These are phyloP conservation scores for Nothocercus nigrocapillus DNA, from an alignment of 2,113 vertebrate species.

Conservation along the genomic window DNA sequence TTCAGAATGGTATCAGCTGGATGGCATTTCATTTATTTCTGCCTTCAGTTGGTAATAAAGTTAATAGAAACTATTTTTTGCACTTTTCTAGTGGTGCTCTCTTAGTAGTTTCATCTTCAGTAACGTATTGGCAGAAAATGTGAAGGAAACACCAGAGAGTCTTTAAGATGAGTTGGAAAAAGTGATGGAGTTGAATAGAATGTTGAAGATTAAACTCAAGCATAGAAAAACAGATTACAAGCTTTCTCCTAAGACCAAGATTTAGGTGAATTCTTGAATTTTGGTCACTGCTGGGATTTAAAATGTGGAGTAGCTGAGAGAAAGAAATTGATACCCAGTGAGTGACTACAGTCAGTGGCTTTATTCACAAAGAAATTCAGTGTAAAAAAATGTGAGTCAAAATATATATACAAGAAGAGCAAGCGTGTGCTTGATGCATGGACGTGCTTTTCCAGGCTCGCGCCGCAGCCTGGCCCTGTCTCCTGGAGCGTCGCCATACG, in stretches of 20 bases:
- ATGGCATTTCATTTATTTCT: background rate
- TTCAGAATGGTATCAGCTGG: background rate
- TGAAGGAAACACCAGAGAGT: background rate
- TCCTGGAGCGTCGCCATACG: rapidly evolving
- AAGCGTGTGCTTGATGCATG: rapidly evolving
- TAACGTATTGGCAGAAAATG: background rate
- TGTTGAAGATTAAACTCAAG: background rate
- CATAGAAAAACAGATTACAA: background rate
- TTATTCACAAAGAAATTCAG: background rate
- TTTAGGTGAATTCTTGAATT: background rate
- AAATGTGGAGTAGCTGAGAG: background rate
- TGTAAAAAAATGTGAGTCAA: background rate
- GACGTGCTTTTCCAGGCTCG: rapidly evolving
- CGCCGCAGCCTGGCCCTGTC: background rate
- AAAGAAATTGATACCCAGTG: background rate
- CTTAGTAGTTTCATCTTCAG: background rate
- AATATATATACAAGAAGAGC: rapidly evolving
- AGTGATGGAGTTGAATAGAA: background rate
- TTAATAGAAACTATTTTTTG: background rate
- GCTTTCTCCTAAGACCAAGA: background rate
- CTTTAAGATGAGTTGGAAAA: background rate
- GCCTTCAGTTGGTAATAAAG: background rate
- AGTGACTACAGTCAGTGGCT: background rate
- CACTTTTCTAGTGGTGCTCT: background rate
- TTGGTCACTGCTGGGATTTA: background rate